Evolutionary conservation across 2,888 invertebrate genomes (phyloP).

Genomic region (Hirtodrosophila histrioides): DNA sequence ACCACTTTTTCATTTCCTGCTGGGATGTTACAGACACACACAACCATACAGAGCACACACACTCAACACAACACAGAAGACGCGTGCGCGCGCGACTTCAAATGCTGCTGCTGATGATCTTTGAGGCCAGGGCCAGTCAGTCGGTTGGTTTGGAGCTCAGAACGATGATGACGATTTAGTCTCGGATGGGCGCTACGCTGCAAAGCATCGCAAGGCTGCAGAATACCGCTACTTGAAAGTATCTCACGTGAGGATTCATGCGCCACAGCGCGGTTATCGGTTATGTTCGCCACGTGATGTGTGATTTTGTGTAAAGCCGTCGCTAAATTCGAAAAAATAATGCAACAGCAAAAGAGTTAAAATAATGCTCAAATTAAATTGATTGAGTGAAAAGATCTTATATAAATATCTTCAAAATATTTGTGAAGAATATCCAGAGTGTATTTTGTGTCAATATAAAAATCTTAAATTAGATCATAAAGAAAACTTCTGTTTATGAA

Average conservation of each 20-base stretch:
- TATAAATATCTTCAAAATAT: constrained; percentile 14
- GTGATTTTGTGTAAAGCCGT: constrained; percentile 37
- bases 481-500: neutral
- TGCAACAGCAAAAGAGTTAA: constrained; percentile 7
- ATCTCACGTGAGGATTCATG: constrained; percentile 23
- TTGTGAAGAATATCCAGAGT: constrained; percentile 18
- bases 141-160: constrained; percentile 68
- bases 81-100: constrained; percentile 73
- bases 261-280: constrained; percentile 29
- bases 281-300: constrained; percentile 47
- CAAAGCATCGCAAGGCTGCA: constrained; percentile 76
- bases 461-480: constrained; percentile 12
- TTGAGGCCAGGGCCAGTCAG: constrained; percentile 72
- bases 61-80: constrained; percentile 37
- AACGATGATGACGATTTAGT: constrained; percentile 77
- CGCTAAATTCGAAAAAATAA: constrained; percentile 33
- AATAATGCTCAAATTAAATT: constrained; percentile 21
- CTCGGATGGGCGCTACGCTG: constrained; percentile 82
- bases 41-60: constrained; percentile 9
- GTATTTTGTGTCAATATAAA: constrained; percentile 17
- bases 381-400: constrained; percentile 8
- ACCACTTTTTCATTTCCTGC: constrained; percentile 32
- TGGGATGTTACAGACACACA: constrained; percentile 30
- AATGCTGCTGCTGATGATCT: constrained; percentile 62
- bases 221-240: constrained; percentile 46